Percentiles rank a stretch among this genome's conserved stretches.
Evolutionary conservation across 2,888 invertebrate genomes (phyloP).

Genomic region (Orgyia antiqua): DNA sequence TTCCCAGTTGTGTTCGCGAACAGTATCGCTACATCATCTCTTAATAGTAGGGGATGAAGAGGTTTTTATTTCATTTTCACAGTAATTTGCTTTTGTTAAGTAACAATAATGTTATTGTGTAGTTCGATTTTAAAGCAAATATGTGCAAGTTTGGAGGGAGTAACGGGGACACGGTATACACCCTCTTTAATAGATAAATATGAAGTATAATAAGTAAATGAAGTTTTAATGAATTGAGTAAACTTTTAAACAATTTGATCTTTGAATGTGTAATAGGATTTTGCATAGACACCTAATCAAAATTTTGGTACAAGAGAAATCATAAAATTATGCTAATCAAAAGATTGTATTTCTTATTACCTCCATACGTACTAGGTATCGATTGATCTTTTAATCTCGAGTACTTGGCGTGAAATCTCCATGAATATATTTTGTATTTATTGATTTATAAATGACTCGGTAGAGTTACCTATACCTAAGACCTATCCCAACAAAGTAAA

Average conservation of each 20-base stretch:
- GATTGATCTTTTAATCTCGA: too few relatives aligned
- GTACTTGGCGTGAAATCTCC: too few relatives aligned
- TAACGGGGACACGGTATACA: conserved; percentile 59
- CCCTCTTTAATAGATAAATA: conserved; percentile 42
- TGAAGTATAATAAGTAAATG: conserved; percentile 23
- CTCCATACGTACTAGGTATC: too few relatives aligned
- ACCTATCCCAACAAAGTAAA: too few relatives aligned
- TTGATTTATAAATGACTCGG: too few relatives aligned
- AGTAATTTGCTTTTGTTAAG: conserved; percentile 71
- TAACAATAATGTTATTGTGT: conserved; percentile 64
- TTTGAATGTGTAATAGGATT: too few relatives aligned
- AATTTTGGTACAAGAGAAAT: too few relatives aligned
- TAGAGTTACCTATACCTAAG: too few relatives aligned
- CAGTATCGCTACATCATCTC: conserved; percentile 74
- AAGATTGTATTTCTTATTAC: too few relatives aligned
- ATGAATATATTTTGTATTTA: too few relatives aligned
- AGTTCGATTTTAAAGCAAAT: conserved; percentile 71
- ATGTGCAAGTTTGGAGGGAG: conserved; percentile 54
- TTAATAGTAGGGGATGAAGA: conserved; percentile 74
- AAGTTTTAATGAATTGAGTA: conserved; percentile 15
- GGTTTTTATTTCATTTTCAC: conserved; percentile 75
- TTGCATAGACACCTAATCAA: too few relatives aligned
- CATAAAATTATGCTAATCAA: too few relatives aligned
- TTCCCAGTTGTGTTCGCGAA: conserved; percentile 61
- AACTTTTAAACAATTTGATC: not conserved